phyloP scores from a whole-genome alignment of 2,888 invertebrate species.

The Rhingia campestris region DNA sequence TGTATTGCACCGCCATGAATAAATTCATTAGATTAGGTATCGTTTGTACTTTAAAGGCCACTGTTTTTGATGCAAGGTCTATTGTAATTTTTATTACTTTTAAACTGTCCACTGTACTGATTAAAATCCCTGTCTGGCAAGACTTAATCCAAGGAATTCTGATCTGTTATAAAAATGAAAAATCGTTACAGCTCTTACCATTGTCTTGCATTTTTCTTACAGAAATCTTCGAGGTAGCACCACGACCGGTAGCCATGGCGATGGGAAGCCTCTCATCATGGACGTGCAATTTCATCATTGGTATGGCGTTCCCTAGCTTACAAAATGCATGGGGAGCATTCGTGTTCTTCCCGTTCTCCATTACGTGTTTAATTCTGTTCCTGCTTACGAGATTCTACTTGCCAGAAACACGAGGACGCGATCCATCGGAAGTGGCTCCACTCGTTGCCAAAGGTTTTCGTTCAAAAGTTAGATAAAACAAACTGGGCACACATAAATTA shows the following conservation, averaged over 20 bases:
- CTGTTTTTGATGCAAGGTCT: no score
- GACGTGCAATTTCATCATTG: conserved; percentile 94
- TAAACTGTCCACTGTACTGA: no score
- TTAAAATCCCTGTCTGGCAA: no score
- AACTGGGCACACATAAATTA: neutral
- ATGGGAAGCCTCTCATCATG: conserved; percentile 94
- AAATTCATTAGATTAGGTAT: no score
- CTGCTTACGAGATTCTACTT: conserved; percentile 86
- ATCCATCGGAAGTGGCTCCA: conserved; percentile 86
- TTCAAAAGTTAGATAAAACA: conserved; percentile 81
- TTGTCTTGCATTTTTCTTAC: conserved; percentile 77
- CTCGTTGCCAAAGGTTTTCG: conserved; percentile 86
- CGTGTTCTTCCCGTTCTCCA: conserved; percentile 90
- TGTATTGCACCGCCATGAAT: no score
- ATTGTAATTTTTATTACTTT: no score
- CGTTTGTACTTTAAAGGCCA: no score
- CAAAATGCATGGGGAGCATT: conserved; percentile 86
- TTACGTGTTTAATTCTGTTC: conserved; percentile 80
- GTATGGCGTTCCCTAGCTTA: conserved; percentile 89
- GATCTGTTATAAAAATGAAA: no score
- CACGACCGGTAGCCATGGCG: conserved; percentile 93
- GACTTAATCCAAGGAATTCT: no score
- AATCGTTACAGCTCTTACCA: neutral
- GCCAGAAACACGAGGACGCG: conserved; percentile 89
- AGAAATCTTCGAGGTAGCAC: conserved; percentile 92